Evolutionary conservation across 2,888 invertebrate species (phyloP).

Genomic region (Nematopogon swammerdamellus): DNA sequence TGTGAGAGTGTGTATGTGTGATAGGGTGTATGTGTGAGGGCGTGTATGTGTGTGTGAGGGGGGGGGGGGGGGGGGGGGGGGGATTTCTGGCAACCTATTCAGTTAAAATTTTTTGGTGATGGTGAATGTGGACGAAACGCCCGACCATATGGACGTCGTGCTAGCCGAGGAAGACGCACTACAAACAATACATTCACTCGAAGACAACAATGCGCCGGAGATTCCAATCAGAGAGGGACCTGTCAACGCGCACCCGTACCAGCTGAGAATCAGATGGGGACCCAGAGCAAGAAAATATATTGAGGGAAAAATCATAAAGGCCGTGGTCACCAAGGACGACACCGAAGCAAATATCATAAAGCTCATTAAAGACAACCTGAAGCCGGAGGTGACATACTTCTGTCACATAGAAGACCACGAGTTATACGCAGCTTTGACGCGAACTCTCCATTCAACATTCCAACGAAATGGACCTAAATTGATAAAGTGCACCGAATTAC

Average conservation of each 20-base stretch:
- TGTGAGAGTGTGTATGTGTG: no score
- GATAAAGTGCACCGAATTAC: neutral
- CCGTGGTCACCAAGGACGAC: neutral
- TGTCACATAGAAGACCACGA: neutral
- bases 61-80: no score
- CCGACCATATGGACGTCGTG: neutral
- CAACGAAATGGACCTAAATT: neutral
- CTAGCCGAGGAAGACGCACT: neutral
- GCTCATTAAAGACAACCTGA: neutral
- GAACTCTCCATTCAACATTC: neutral
- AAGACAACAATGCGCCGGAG: neutral
- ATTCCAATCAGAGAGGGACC: no score
- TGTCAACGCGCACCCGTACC: no score
- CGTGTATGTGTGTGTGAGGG: no score
- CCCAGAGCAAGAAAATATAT: no score
- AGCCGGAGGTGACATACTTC: neutral
- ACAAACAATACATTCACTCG: neutral
- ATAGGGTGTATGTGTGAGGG: no score
- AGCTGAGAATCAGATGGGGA: no score
- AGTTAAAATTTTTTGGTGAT: no score
- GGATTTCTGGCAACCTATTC: no score
- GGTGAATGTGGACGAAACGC: neutral
- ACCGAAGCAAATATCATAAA: neutral
- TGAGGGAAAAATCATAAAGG: neutral
- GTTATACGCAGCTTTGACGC: neutral